Conservation (phyloP, 2,113 vertebrate species). For the Centropristis striata region DNA sequence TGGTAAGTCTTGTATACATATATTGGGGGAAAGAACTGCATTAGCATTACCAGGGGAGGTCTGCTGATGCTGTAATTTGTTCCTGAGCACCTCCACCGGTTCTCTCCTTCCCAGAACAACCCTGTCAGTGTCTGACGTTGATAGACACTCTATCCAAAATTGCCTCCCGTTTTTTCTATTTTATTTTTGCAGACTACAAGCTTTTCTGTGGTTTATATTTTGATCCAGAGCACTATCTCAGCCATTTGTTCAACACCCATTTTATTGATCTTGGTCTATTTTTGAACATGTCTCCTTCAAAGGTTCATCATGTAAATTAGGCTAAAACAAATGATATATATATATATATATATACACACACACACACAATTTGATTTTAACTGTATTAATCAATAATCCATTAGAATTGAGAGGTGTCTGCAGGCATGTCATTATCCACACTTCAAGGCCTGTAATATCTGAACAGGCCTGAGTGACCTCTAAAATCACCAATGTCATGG, state of each 20-base stretch:
- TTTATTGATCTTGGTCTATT: slow-evolving; percentile 43
- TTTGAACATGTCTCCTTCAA: slow-evolving; percentile 31
- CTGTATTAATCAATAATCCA: slow-evolving; percentile 55
- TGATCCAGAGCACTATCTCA: slow-evolving; percentile 20
- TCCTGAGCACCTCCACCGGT: slow-evolving; percentile 46
- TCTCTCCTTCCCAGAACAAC: slow-evolving; percentile 65
- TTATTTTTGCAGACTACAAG: slow-evolving; percentile 27
- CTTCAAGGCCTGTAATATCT: background rate
- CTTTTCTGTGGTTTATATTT: slow-evolving; percentile 41
- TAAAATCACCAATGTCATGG: slow-evolving; percentile 38
- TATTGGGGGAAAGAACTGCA: slow-evolving; percentile 48
- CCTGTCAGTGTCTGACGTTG: slow-evolving; percentile 58
- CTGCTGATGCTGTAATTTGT: slow-evolving; percentile 73
- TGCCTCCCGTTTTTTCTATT: slow-evolving; percentile 43
- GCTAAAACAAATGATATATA: background rate
- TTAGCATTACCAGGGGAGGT: slow-evolving; percentile 68
- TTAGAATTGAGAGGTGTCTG: slow-evolving; percentile 18
- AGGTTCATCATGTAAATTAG: slow-evolving; percentile 13
- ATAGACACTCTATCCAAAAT: slow-evolving; percentile 59
- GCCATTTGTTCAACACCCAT: slow-evolving; percentile 33
- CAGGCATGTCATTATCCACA: slow-evolving; percentile 33
- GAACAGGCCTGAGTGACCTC: slow-evolving; percentile 47
- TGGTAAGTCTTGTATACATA: slow-evolving; percentile 51
- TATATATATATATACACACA: no score
- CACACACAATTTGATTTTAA: slow-evolving; percentile 30